Evolutionary conservation across 2,888 invertebrate genomes (phyloP).

Genomic region (Mayetiola destructor): DNA sequence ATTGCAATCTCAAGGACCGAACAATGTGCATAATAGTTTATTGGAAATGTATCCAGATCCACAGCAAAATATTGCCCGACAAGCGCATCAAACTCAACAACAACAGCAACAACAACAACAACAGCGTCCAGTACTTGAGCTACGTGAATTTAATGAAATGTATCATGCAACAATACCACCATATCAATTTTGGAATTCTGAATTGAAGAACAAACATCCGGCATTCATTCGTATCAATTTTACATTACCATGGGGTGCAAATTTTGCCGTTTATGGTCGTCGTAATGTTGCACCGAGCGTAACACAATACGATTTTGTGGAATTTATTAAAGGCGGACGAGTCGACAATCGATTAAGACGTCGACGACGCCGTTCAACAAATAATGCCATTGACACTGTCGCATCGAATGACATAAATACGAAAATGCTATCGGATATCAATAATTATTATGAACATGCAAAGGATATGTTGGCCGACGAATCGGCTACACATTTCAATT

Average conservation of each 20-base stretch:
- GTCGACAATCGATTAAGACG: slow-evolving; percentile 61
- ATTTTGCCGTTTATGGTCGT: slow-evolving; percentile 90
- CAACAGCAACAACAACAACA: slow-evolving; percentile 43
- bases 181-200: slow-evolving; percentile 86
- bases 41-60: slow-evolving; percentile 32
- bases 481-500: neutral
- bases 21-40: slow-evolving; percentile 23
- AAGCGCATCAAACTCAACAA: slow-evolving; percentile 22
- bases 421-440: slow-evolving; percentile 16
- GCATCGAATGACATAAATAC: slow-evolving; percentile 11
- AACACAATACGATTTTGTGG: slow-evolving; percentile 92
- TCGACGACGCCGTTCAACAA: slow-evolving; percentile 24
- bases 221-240: slow-evolving; percentile 79
- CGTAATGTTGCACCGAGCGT: slow-evolving; percentile 91
- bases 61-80: slow-evolving; percentile 22
- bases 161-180: slow-evolving; percentile 76
- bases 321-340: slow-evolving; percentile 78
- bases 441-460: slow-evolving; percentile 21
- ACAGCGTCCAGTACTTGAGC: slow-evolving; percentile 64
- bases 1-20: slow-evolving; percentile 16
- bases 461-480: slow-evolving; percentile 20
- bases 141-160: slow-evolving; percentile 69
- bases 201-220: slow-evolving; percentile 80
- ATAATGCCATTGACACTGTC: neutral
- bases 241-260: slow-evolving; percentile 81